Conservation (phyloP, 2,113 vertebrate genomes). For the Rattus rattus region DNA sequence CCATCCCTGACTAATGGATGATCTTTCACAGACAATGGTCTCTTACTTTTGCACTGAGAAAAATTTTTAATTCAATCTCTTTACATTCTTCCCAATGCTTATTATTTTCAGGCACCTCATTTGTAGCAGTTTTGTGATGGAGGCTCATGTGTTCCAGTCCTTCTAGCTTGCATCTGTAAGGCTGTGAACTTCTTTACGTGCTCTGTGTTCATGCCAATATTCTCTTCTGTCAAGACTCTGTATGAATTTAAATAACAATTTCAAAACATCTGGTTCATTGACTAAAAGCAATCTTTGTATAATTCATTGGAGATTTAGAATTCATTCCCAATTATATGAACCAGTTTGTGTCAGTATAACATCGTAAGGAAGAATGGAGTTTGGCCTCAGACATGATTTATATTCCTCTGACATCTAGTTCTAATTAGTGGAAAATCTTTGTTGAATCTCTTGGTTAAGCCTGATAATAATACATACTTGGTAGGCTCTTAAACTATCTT, state of each 20-base stretch:
- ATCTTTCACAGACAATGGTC: not conserved
- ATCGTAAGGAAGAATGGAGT: not conserved
- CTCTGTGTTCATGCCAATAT: not conserved
- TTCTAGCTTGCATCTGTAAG: not conserved
- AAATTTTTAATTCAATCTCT: not conserved
- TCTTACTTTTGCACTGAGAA: not conserved
- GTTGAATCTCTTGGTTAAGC: slow-evolving; percentile 31
- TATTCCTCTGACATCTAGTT: not conserved
- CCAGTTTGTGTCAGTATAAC: not conserved
- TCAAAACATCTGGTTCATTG: slow-evolving; percentile 40
- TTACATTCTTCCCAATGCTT: not conserved
- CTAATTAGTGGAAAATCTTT: not conserved
- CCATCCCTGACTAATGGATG: not conserved
- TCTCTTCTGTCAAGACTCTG: not conserved
- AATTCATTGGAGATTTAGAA: slow-evolving; percentile 31
- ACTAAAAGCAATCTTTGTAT: slow-evolving; percentile 1
- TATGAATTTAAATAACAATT: slow-evolving; percentile 25
- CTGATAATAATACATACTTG: not conserved
- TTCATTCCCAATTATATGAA: not conserved
- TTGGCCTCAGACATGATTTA: not conserved
- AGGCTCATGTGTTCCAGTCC: not conserved
- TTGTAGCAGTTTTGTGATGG: not conserved
- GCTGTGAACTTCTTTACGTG: not conserved
- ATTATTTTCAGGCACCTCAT: not conserved
- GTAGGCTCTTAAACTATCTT: not conserved